Conservation (phyloP, 2,888 invertebrate genomes). For the Scotopteryx bipunctaria region DNA sequence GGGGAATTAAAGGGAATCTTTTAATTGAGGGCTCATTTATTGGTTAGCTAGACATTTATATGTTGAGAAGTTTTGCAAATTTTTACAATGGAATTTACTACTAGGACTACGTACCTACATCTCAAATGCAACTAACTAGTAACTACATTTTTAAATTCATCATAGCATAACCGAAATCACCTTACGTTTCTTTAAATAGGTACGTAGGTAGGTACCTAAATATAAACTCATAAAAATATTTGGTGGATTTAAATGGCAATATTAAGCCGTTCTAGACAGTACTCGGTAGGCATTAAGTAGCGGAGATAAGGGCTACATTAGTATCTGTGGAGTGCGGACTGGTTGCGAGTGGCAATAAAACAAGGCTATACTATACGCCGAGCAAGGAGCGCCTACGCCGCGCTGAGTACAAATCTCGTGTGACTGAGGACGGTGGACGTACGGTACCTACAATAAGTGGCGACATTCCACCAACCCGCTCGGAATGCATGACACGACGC, state of each 20-base stretch:
- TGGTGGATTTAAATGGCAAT: constrained; percentile 36
- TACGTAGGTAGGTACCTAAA: background rate
- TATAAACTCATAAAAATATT: no score
- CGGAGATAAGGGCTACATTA: constrained; percentile 66
- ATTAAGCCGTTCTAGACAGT: constrained; percentile 41
- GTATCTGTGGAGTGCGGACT: constrained; percentile 51
- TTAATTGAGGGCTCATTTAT: constrained; percentile 8
- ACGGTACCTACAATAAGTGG: constrained; percentile 74
- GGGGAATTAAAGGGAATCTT: constrained; percentile 21
- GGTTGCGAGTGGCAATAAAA: constrained; percentile 67
- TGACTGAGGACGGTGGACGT: constrained; percentile 69
- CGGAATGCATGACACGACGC: constrained; percentile 73
- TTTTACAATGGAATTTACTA: no score
- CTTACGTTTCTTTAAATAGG: no score
- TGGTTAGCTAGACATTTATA: background rate
- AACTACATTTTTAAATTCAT: no score
- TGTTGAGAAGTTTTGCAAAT: background rate
- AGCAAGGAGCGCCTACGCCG: constrained; percentile 64
- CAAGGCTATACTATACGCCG: constrained; percentile 62
- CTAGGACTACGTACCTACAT: no score
- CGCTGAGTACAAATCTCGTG: constrained; percentile 74
- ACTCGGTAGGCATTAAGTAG: constrained; percentile 53
- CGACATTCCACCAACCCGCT: constrained; percentile 76
- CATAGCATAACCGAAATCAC: no score
- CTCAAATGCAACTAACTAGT: no score